Conservation (phyloP, 1,140 invertebrate species). For the Philaenus spumarius region DNA sequence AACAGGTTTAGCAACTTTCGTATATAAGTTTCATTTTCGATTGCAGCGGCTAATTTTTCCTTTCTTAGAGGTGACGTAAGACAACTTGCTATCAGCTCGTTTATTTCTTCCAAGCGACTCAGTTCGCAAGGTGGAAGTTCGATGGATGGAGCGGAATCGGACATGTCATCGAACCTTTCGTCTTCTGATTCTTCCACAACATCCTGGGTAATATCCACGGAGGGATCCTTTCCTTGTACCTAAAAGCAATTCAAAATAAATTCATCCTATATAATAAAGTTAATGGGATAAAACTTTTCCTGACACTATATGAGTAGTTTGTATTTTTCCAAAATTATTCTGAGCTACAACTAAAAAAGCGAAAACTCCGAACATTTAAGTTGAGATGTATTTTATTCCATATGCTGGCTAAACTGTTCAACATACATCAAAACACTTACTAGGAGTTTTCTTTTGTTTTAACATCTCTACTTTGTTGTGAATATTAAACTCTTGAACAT, state of each 20-base stretch:
- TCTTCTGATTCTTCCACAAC: slow-evolving; percentile 97
- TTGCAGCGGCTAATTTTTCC: slow-evolving; percentile 90
- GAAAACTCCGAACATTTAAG: no score
- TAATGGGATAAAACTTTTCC: slow-evolving; percentile 9
- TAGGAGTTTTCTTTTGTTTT: no score
- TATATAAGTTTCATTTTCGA: slow-evolving; percentile 94
- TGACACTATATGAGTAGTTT: no score
- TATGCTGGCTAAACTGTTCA: no score
- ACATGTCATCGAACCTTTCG: slow-evolving; percentile 94
- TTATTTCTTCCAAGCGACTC: slow-evolving; percentile 87
- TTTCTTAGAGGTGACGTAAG: slow-evolving; percentile 77
- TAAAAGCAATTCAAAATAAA: slow-evolving; percentile 57
- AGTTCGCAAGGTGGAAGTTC: slow-evolving; percentile 93
- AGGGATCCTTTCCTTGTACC: slow-evolving; percentile 97
- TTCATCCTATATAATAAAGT: slow-evolving; percentile 19
- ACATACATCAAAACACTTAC: no score
- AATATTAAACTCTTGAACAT: no score
- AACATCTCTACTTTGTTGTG: no score
- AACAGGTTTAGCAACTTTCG: slow-evolving; percentile 93
- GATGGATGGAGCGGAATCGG: slow-evolving; percentile 83
- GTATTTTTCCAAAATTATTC: no score
- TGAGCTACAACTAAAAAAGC: no score
- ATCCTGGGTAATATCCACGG: slow-evolving; percentile 95
- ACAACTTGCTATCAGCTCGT: slow-evolving; percentile 77
- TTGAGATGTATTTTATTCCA: no score